Evolutionary conservation across 37 sponge, comb jelly and placozoan species (phyloP), one percentile per base, ranked within the genome.

Genomic region (Theonella swinhoei): DNA sequence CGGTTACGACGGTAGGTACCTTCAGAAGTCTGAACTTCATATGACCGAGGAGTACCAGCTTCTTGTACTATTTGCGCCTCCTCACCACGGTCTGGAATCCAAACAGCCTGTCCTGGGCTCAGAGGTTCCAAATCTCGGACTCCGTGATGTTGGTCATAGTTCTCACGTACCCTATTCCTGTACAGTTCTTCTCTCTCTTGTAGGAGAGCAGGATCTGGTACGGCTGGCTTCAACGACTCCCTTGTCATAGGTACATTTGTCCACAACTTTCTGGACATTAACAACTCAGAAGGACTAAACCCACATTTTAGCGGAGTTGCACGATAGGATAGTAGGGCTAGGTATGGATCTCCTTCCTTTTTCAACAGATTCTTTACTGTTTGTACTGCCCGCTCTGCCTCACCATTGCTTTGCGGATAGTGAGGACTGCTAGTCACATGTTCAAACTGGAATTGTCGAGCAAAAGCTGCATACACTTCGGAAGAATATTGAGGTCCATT

Each of bases 1-100:
- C 82, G 70, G 78, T 85, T 85, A 9, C 86, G 42, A n/a, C 79
- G 82, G 40, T 42, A 29, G 28, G 30, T 26, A 25, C n/a, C 86
- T 28, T 69, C 23, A 17, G 67, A 32, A 41, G 85, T 76, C 28
- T 47, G 34, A 26, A 84, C 85, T 2, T 36, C 28, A n/a, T 76
- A 76, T 30, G 68, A 75, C 34, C 54, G 7, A 14, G 74, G 63
- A 66, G 76, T 61, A 30, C 40, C 67, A 28, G 62, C 76, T 35
- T 43, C 76, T 69, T 61, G 32, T 26, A 35, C 32, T 26, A 79
- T 43, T 26, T 41, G 28, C 0, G 64, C 80, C 42, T 72, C 80
- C 34, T 33, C 26, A 23, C 37, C 36, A 20, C 64, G 54, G 9
- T 70, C 62, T 37, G 79, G 87, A 29, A 86, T 78, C 80, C 72